These are phyloP conservation scores for Drosophila arawakana DNA, from an alignment of 1,140 invertebrate genomes.

Conservation along the genomic window DNA sequence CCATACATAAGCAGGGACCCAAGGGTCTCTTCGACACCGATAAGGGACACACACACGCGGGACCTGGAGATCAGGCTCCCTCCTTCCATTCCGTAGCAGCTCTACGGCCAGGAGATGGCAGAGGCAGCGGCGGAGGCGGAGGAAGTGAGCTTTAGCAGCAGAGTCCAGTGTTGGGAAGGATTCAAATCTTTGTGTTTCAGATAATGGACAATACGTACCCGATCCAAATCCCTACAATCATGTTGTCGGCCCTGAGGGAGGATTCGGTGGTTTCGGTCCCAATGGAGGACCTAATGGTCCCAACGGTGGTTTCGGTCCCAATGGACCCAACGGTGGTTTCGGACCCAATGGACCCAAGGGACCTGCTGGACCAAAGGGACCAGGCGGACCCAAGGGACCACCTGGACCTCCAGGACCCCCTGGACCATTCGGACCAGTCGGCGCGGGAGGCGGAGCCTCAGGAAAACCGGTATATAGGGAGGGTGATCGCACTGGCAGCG, in stretches of 20 bases:
- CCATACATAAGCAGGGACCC: slow-evolving; percentile 55
- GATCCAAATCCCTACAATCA: slow-evolving; percentile 66
- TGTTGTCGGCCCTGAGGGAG: slow-evolving; percentile 55
- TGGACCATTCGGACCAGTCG: slow-evolving; percentile 61
- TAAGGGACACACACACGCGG: slow-evolving; percentile 70
- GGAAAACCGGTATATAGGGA: slow-evolving; percentile 75
- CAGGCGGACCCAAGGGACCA: slow-evolving; percentile 64
- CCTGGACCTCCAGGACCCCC: slow-evolving; percentile 70
- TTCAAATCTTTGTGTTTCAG: slow-evolving; percentile 79
- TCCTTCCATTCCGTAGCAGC: slow-evolving; percentile 73
- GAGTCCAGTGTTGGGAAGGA: slow-evolving; percentile 14
- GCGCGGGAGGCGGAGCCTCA: slow-evolving; percentile 71
- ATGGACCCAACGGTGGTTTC: slow-evolving; percentile 48
- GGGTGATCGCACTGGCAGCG: slow-evolving; percentile 54
- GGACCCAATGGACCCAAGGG: slow-evolving; percentile 73
- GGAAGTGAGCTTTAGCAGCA: slow-evolving; percentile 55
- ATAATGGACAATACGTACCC: slow-evolving; percentile 66
- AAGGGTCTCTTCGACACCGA: slow-evolving; percentile 77
- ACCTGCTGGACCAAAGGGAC: slow-evolving; percentile 63
- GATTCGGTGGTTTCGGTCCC: slow-evolving; percentile 28
- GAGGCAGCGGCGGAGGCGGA: slow-evolving; percentile 33
- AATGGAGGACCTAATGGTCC: slow-evolving; percentile 53
- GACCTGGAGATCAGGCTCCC: slow-evolving; percentile 70
- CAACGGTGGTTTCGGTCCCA: slow-evolving; percentile 43
- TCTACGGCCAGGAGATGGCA: slow-evolving; percentile 56